Evolutionary conservation across 2,888 invertebrate genomes (phyloP).

Genomic region (Lepidochrysops patricia): DNA sequence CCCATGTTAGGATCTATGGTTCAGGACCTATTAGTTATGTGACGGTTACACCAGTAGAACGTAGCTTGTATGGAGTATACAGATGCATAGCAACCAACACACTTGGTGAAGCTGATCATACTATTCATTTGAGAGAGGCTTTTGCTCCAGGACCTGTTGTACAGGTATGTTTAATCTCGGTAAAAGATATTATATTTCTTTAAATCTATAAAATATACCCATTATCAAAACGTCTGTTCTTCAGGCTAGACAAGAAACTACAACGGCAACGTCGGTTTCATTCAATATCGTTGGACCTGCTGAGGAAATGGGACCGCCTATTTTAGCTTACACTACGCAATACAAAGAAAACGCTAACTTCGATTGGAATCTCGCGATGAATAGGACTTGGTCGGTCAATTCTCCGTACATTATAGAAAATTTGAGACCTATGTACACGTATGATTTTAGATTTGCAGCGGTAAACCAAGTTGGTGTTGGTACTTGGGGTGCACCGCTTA

Average conservation of each 20-base stretch:
- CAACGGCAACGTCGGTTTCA: slow-evolving; percentile 89
- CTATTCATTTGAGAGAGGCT: slow-evolving; percentile 84
- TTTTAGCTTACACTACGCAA: slow-evolving; percentile 82
- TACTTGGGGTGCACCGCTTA: slow-evolving; percentile 78
- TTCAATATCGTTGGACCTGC: slow-evolving; percentile 85
- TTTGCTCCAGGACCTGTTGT: slow-evolving; percentile 78
- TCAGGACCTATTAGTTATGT: slow-evolving; percentile 83
- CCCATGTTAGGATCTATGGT: slow-evolving; percentile 76
- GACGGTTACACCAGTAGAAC: slow-evolving; percentile 79
- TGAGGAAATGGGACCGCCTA: slow-evolving; percentile 83
- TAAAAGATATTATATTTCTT: neutral
- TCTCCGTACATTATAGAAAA: slow-evolving; percentile 88
- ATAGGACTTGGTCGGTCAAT: slow-evolving; percentile 86
- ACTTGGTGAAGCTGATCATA: slow-evolving; percentile 79
- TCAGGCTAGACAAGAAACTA: slow-evolving; percentile 78
- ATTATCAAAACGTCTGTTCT: slow-evolving; percentile 11
- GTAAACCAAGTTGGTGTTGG: slow-evolving; percentile 88
- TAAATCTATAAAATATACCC: neutral
- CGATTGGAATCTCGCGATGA: slow-evolving; percentile 80
- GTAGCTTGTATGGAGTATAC: slow-evolving; percentile 81
- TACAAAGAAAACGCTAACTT: slow-evolving; percentile 80
- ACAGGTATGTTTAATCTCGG: slow-evolving; percentile 41
- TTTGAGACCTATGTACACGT: slow-evolving; percentile 82
- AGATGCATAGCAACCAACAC: slow-evolving; percentile 87
- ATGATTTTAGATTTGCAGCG: slow-evolving; percentile 89